Base-by-base conservation (phyloP, 1,140 invertebrate species). In the Listronotus bonariensis region DNA sequence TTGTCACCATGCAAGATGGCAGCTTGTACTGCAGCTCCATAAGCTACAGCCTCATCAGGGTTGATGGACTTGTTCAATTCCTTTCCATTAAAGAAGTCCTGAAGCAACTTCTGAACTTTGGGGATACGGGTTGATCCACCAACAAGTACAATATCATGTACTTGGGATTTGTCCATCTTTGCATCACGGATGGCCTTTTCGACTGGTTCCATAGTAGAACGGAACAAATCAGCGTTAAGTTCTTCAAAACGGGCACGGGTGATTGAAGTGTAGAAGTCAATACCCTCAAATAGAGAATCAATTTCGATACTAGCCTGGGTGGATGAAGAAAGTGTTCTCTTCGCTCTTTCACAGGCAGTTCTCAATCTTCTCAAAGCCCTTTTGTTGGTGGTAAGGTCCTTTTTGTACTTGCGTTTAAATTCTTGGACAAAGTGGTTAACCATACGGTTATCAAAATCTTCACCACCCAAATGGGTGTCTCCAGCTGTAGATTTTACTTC, bases 41-140 rank as follows among this genome's bases (percentile, higher is more conserved):
- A 95, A 6, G 92, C 92, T 0, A 95, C 92, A 77, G 92, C 92
- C 80, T 98, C 95, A 82, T 98, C 96, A 42, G 96, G 96, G 76
- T 96, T 96, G 82, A 95, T 94, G n/a, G 91, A 93, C 76, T 97
- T 97, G 88, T 98, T 98, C 58, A 98, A 83, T 80, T 98, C 95
- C 81, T 98, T 98, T 61, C 96, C 97, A 70, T 96, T 96, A 86
- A 97, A 98, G 84, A 96, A 96, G 78, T 97, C 93, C 76, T 96
- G 91, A 43, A 97, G 82, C 42, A 97, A 82, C 76, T 96, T 96
- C 82, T 98, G 96, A 60, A 99, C 93, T 80, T 98, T 98, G 43
- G 97, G 97, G 72, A 99, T 99, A 82, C 97, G 90, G 38, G 97
- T 98, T n/a, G 96, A 98, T 38, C 97, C 97, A 70, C 97, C 97